These are phyloP conservation scores for Sylvilagus bachmani DNA, from an alignment of 2,113 vertebrate species.

Conservation along the genomic window DNA sequence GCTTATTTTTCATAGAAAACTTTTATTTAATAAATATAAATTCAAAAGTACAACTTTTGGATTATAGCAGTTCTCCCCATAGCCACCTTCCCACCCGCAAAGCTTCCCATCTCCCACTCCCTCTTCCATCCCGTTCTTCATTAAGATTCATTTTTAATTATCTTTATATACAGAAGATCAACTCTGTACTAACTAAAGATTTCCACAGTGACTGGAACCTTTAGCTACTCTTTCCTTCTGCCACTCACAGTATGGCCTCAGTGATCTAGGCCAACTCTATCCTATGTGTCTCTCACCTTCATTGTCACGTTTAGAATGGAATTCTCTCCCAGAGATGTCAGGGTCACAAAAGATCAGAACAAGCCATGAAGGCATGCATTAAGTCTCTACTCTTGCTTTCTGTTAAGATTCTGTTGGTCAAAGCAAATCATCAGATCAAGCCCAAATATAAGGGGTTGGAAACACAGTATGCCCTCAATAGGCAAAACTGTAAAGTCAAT, in stretches of 20 bases:
- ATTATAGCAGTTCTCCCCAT: too few species aligned
- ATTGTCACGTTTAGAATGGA: background rate
- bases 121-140: too few species aligned
- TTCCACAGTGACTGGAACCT: background rate
- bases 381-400: background rate
- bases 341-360: background rate
- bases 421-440: background rate
- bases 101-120: too few species aligned
- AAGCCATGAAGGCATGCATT: background rate
- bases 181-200: too few species aligned
- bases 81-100: too few species aligned
- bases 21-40: too few species aligned
- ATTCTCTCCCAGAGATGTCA: fast-evolving
- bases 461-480: background rate
- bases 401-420: background rate
- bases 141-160: too few species aligned
- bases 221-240: background rate
- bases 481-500: background rate
- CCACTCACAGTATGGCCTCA: background rate
- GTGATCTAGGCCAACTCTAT: background rate
- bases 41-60: too few species aligned
- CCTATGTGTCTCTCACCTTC: background rate
- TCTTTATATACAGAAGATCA: too few species aligned
- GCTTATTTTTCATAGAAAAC: too few species aligned
- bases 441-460: background rate